These are phyloP conservation scores for Zoanthus sociatus DNA, from an alignment of 92 coral and sea anemone species.

Conservation along the genomic window DNA sequence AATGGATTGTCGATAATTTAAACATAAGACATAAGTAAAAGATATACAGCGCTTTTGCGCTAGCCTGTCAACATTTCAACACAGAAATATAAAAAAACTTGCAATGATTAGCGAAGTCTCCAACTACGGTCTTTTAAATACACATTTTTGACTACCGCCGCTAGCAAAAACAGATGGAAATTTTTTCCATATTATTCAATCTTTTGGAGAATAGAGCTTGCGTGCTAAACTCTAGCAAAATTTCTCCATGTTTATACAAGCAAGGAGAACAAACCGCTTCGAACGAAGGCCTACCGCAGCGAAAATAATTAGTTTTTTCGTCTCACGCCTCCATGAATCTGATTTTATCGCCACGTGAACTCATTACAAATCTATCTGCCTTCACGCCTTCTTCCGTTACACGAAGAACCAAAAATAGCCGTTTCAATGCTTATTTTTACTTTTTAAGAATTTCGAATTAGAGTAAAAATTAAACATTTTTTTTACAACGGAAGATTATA, in stretches of 20 bases:
- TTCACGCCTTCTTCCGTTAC: slow-evolving; percentile 84
- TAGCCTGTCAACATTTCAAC: neutral
- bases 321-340: slow-evolving; percentile 68
- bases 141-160: slow-evolving; percentile 39
- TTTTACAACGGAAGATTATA: neutral
- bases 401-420: slow-evolving; percentile 55
- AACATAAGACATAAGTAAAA: neutral
- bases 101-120: neutral
- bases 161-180: slow-evolving; percentile 22
- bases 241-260: slow-evolving; percentile 26
- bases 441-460: slow-evolving; percentile 20
- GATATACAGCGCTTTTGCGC: neutral
- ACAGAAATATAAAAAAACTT: neutral
- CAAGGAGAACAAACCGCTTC: slow-evolving; percentile 25
- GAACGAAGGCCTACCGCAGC: slow-evolving; percentile 56
- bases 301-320: slow-evolving; percentile 89
- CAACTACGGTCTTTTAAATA: slow-evolving; percentile 3
- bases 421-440: slow-evolving; percentile 55
- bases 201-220: slow-evolving; percentile 2
- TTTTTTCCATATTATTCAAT: neutral
- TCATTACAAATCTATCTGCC: slow-evolving; percentile 59
- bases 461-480: neutral
- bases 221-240: slow-evolving; percentile 23
- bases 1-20: slow-evolving; percentile 10
- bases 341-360: slow-evolving; percentile 58